Evolutionary conservation across 2,888 invertebrate genomes (phyloP), one percentile per base, ranked within the genome.

Genomic region (Neoaliturus tenellus): DNA sequence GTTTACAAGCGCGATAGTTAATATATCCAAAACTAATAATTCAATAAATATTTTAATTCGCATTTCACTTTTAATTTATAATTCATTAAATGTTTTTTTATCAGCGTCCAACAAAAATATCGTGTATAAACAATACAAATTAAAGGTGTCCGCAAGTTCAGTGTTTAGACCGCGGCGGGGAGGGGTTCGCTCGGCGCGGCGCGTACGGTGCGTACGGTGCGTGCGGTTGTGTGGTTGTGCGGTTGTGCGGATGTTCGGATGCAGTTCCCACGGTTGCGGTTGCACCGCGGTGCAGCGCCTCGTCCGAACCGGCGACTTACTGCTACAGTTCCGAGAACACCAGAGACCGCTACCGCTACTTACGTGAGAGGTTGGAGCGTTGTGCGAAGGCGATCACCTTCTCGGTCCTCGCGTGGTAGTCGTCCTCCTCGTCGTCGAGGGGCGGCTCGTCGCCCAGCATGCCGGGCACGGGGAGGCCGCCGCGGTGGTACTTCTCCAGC

Each of bases 371-470:
- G 23, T 78, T 78, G 55, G 78, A 55, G 28, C 78, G 86, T 73
- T 88, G 94, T 89, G 94, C 94, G 91, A 95, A 95, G 87, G 93
- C 93, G 90, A 95, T 91, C 88, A 95, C 92, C 89, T 93, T 93
- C 90, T 95, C 93, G 85, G 94, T 94, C 89, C 93, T 93, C 87
- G 94, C 93, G 89, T 94, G 93, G 91, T 93, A 94, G 90, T 94
- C 94, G 89, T 95, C 94, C 39, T 83, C n/a, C 39, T 73, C 51
- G 83, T 80, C 87, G 86, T 58, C 89, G 78, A 81, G 84, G 20
- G 83, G 83, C 35, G 91, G 91, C 86, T 91, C 90, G 87, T 92
- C 92, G 80, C 90, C 90, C 87, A 91, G 91, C 91, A 92, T 92
- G 28, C 88, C 89, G 58, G 88, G 88, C 41, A 88, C 88, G 80